A percentile compares a stretch with the other conserved stretches of the same genome.
Evolutionary conservation across 1,140 invertebrate genomes (phyloP).

Genomic region (Saxidomus purpurata): DNA sequence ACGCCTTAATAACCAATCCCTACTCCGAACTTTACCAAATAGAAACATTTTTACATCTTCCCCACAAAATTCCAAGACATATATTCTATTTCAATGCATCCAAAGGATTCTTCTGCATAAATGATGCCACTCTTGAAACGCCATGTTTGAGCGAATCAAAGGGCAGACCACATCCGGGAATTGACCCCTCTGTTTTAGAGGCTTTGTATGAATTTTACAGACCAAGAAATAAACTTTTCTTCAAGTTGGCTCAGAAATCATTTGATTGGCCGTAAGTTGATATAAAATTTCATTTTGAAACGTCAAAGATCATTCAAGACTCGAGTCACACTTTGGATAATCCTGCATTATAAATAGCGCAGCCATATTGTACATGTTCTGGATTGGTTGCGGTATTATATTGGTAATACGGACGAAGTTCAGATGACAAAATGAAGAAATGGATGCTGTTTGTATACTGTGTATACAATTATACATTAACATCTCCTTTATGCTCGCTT

Average conservation of each 20-base stretch:
- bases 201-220: slow-evolving; percentile 94
- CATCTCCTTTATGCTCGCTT: too few relatives aligned
- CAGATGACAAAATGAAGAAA: too few relatives aligned
- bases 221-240: slow-evolving; percentile 90
- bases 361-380: too few relatives aligned
- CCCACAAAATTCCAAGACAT: slow-evolving; percentile 93
- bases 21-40: slow-evolving; percentile 93
- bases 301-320: too few relatives aligned
- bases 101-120: slow-evolving; percentile 86
- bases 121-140: slow-evolving; percentile 17
- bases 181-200: slow-evolving; percentile 91
- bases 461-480: too few relatives aligned
- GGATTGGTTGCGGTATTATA: too few relatives aligned
- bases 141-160: slow-evolving; percentile 95
- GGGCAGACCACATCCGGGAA: slow-evolving; percentile 94
- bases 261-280: slow-evolving; percentile 72
- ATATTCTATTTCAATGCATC: slow-evolving; percentile 87
- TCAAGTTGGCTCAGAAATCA: slow-evolving; percentile 61
- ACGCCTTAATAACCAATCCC: slow-evolving; percentile 94
- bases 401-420: too few relatives aligned
- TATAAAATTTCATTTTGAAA: too few relatives aligned
- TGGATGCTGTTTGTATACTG: too few relatives aligned
- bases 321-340: too few relatives aligned
- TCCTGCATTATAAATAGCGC: too few relatives aligned
- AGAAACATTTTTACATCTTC: slow-evolving; percentile 94